Base-by-base conservation (phyloP, 2,888 invertebrate genomes). In the Agriopis marginaria region DNA sequence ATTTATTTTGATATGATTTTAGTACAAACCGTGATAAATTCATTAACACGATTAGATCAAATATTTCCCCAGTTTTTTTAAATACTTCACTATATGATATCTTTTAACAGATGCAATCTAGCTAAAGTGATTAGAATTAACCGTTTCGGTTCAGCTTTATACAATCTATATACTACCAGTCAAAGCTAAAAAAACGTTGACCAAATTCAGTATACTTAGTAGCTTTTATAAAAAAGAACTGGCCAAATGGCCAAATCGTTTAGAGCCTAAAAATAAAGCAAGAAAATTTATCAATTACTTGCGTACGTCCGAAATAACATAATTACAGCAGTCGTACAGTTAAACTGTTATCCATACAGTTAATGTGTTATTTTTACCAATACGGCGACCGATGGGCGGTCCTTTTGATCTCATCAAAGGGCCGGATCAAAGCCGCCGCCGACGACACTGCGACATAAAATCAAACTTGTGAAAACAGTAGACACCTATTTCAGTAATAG, bases 281-380 rank as follows among this genome's bases (percentile, higher is more conserved):
- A 56, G 11, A 14, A 10, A 17, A 42, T 42, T 32, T 7, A 56
- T 10, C 5, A 14, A 45, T 56, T 2, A 14, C 17, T 23, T 23
- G 17, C 32, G 32, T 32, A 32, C 45, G 8, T 58, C 32, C n/a
- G 23, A 56, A 45, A 45, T 32, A 58, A 45, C 45, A 23, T 44
- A 23, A 11, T 44, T 3, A 56, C 56, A 56, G 9, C n/a, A 45
- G 58, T 58, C 17, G 45, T 23, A 58, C 62, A 53, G 10, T 73
- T 68, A 66, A 63, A 72, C 60, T 42, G 66, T 74, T 14, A 56
- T 54, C 54, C 39, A 17, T 56, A 42, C 17, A 58, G 58, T 45
- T 74, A 73, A 76, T 90, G 89, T 91, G 91, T 89, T 91, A 88
- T 89, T 90, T 89, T 88, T 89, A 91, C 91, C 90, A 91, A 91